Evolutionary conservation across 2,113 vertebrate species (phyloP).

Genomic region (Plecotus auritus): DNA sequence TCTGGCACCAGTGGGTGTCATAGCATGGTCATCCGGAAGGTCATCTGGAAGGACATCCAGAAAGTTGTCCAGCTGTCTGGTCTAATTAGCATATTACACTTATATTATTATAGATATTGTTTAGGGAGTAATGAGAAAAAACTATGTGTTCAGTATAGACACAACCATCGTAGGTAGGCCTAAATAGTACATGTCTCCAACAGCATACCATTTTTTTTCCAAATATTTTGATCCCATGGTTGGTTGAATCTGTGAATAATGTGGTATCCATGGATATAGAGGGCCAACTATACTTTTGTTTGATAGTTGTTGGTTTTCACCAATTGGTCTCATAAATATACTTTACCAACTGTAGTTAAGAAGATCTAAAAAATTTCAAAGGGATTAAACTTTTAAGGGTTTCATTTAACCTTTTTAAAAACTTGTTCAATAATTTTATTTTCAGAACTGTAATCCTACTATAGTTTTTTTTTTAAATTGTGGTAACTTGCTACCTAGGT

Average conservation of each 20-base stretch:
- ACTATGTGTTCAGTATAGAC: not conserved
- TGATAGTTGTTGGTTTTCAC: conserved; percentile 14
- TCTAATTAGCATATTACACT: too few relatives aligned
- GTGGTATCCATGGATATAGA: not conserved
- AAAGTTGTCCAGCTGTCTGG: too few relatives aligned
- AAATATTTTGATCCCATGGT: not conserved
- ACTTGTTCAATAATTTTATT: not conserved
- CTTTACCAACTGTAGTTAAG: not conserved
- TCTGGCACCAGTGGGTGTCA: too few relatives aligned
- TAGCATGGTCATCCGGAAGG: too few relatives aligned
- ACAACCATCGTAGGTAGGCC: not conserved
- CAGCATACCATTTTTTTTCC: not conserved
- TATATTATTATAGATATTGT: not conserved
- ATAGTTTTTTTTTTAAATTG: not conserved
- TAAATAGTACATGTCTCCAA: not conserved
- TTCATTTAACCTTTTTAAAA: not conserved
- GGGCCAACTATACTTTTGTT: not conserved
- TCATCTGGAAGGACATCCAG: too few relatives aligned
- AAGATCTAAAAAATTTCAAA: not conserved
- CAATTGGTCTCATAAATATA: not conserved
- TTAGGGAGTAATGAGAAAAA: not conserved
- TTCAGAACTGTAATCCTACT: not conserved
- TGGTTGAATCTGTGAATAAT: not conserved
- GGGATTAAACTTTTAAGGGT: not conserved
- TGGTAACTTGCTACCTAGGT: not conserved